Base-by-base conservation (phyloP, 2,797 vertebrate species). In the Acrossocheilus wenchowensis region DNA sequence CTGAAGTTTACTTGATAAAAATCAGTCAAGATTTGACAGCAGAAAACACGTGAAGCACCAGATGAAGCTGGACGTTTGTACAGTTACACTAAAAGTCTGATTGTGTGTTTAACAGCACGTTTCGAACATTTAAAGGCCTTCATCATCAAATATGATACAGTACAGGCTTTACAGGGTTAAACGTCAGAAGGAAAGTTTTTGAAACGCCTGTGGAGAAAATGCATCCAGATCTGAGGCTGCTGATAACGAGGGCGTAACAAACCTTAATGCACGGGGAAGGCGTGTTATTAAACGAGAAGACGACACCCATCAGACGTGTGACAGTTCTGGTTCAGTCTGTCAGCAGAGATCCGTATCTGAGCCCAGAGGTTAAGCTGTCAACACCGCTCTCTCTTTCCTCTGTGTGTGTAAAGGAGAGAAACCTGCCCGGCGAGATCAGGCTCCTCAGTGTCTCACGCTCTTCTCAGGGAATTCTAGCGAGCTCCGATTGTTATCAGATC, bases 401-500 rank as follows among this genome's bases (percentile, higher is more conserved):
- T 72, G 73, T 71, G 36, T 73, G 57, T 78, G 41, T 39, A 30
- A 48, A 78, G n/a, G 57, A 79, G 21, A 83, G 72, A 84, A 82
- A 82, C 68, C 68, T 72, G 68, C 48, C 66, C 48, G 5, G 68
- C 30, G 89, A 92, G 84, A 50, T 41, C 19, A 86, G 94, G 93
- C 94, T 94, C 94, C 93, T 92, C 87, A 0, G 77, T 91, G 92
- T 95, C 93, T 94, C 92, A 89, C 89, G 82, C 60, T 84, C 80
- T 87, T 73, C 73, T 60, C 64, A 71, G 68, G 90, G 89, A 93
- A 94, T 94, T 93, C 90, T 89, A 86, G 88, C 78, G 84, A 91
- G 92, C 92, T 94, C 92, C 88, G 93, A 94, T 93, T 91, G 90
- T 93, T 93, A 93, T 94, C 93, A 90, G 90, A 92, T 88, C 90